Percentiles rank a stretch among this genome's conserved stretches.
Conservation (phyloP, 2,797 vertebrate genomes). For the Ispidina picta region DNA sequence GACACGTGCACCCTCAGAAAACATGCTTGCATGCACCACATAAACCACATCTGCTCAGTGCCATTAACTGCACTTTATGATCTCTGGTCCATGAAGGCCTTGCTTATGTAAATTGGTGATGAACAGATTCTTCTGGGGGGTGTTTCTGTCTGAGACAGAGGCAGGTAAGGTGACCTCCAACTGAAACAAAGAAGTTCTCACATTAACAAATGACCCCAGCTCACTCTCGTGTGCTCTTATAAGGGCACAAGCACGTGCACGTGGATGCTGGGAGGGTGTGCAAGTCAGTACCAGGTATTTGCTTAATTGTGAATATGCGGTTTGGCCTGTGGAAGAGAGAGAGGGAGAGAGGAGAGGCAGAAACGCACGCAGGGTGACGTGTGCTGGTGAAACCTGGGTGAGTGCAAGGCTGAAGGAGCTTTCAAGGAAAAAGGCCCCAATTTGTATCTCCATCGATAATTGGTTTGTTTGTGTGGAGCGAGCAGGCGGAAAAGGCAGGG, state of each 20-base stretch:
- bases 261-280: background rate
- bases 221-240: background rate
- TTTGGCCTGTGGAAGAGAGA: background rate
- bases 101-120: background rate
- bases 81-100: background rate
- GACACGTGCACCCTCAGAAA: background rate
- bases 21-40: background rate
- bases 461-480: slow-evolving; percentile 78
- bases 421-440: slow-evolving; percentile 66
- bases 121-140: background rate
- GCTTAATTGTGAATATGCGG: background rate
- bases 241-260: accelerated
- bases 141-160: background rate
- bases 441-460: slow-evolving; percentile 74
- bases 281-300: background rate
- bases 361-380: background rate
- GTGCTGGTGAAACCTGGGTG: background rate
- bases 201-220: background rate
- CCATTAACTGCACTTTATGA: background rate
- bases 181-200: background rate
- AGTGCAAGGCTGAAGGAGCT: slow-evolving; percentile 64
- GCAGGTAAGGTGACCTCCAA: background rate
- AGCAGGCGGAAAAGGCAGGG: slow-evolving; percentile 63
- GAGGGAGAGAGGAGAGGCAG: background rate
- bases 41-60: background rate